phyloP scores from a whole-genome alignment of 2,888 invertebrate genomes.

The Serripes groenlandicus region DNA sequence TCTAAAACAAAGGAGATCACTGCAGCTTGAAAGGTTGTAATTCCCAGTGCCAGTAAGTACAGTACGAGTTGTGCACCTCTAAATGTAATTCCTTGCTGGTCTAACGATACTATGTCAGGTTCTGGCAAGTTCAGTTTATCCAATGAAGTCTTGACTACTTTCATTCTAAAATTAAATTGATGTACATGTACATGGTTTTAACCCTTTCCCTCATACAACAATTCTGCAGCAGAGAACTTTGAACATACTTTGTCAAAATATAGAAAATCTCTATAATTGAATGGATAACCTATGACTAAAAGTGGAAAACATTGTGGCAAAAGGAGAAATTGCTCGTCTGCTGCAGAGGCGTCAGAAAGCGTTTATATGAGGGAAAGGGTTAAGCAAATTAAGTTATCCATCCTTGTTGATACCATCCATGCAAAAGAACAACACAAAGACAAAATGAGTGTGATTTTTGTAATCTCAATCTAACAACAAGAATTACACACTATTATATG shows the following conservation, averaged over 20 bases:
- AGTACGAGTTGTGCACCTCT: slow-evolving; percentile 62
- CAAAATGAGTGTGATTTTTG: no score
- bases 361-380: no score
- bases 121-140: slow-evolving; percentile 34
- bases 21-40: slow-evolving; percentile 68
- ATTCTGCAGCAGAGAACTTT: neutral
- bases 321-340: neutral
- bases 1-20: slow-evolving; percentile 62
- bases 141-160: slow-evolving; percentile 36
- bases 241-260: no score
- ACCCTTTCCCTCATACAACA: neutral
- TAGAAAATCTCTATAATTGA: no score
- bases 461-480: no score
- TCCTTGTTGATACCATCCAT: no score
- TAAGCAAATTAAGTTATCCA: no score
- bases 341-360: no score
- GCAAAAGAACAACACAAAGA: no score
- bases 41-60: slow-evolving; percentile 65
- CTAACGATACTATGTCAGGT: slow-evolving; percentile 56
- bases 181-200: no score
- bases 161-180: slow-evolving; percentile 30
- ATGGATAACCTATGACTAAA: no score
- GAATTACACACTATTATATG: no score
- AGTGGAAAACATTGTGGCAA: neutral
- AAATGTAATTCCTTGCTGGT: slow-evolving; percentile 64